Evolutionary conservation across 2,888 invertebrate genomes (phyloP), one percentile per base, ranked within the genome.

Genomic region (Litoditis marina): DNA sequence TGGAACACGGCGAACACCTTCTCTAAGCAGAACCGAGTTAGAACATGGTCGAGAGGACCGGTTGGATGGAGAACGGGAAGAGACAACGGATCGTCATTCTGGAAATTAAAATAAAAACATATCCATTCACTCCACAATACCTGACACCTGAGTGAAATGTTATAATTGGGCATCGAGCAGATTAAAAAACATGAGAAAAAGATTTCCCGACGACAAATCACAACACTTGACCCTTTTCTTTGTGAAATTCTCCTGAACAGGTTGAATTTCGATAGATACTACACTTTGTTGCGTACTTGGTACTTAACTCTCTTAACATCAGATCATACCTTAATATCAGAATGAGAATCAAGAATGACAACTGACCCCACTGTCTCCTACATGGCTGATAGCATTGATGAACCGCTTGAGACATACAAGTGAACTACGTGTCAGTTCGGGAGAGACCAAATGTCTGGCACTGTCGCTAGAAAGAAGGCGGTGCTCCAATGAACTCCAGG

Each of bases 361-460:
- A 22, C 3, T 44, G 4, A 5, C 19, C 19, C 19, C 6, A 44
- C 44, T 8, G 13, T 49, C 71, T 4, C 66, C 52, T 7, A 63
- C 36, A 52, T 60, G 57, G 42, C 68, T 69, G 13, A 68, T 52
- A 0, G 70, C 73, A 36, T 71, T 72, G 8, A 76, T 32, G 31
- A 69, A 65, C 31, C 75, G 31, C 51, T 60, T 56, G 5, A 72
- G 52, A 3, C 66, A 66, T 8, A 72, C 63, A n/a, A 70, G 51
- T 4, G 70, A 72, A 51, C 65, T 65, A 13, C 75, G 31, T 8
- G 56, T 59, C 13, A 71, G 47, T 42, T 73, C 73, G n/a, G 73
- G 69, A 52, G 65, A 63, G 91, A 89, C 91, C 91, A 92, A 73
- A 90, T 88, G 50, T 89, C 85, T 0, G 89, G 89, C 47, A 88